Base-by-base conservation (phyloP, 2,797 vertebrate species). In the Kryptolebias ocellatus region DNA sequence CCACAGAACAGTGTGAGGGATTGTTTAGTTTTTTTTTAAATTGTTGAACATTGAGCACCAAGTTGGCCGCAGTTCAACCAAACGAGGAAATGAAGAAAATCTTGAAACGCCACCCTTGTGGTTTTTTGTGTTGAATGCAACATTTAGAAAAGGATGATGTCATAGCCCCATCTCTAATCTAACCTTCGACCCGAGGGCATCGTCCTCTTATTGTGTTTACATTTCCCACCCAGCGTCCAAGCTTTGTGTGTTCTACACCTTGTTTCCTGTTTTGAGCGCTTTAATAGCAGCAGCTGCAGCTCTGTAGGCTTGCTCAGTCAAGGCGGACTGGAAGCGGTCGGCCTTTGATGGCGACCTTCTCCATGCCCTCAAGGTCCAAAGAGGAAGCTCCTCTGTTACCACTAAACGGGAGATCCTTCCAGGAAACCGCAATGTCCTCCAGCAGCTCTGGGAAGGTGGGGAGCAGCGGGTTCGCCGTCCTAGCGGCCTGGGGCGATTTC, bases 401-500 rank as follows among this genome's bases (percentile, higher is more conserved):
- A 10, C 5, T 14, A 11, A 34, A 37, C 5, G 14, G 44, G 14
- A 3, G 2, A 7, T 46, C 15, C 27, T 46, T 46, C 24, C 44
- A 46, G 1, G 7, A 44, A 14, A 59, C 7, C 10, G 6, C 16
- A 28, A 59, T 12, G 20, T 46, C 27, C 3, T 59, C 24, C 16
- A 59, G 20, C 28, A 37, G 28, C n/a, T 61, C 29, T 1, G 24
- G 4, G 9, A 29, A 50, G 12, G 37, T 11, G 11, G n/a, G 39
- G 20, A 27, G 20, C n/a, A 8, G 20, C 17, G 18, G 28, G 34
- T 60, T 34, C 20, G 12, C 29, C 5, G 20, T 0, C 12, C 29
- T 49, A 2, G 16, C 18, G 12, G 6, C 37, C 46, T 58, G 54
- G 29, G 64, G 20, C 20, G 42, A 28, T 52, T 67, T 67, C 34